Evolutionary conservation across 2,797 vertebrate genomes (phyloP), one percentile per base, ranked within the genome.

Genomic region (Onychomys torridus): DNA sequence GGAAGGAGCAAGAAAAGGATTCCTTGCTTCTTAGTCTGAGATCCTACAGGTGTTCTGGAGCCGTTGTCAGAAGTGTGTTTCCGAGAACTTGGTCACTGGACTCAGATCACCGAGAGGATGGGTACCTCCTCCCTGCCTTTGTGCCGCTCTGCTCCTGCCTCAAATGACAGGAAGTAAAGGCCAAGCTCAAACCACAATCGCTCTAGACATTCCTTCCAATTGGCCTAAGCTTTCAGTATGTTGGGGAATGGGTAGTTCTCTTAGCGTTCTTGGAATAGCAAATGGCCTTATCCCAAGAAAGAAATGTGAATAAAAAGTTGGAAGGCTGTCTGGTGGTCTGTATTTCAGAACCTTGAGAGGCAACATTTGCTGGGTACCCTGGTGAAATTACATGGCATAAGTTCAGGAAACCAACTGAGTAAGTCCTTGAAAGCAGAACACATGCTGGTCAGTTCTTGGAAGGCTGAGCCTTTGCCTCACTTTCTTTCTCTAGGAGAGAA

Each of bases 401-500:
- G 82, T 57, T 95, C 32, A 96, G 69, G 71, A 89, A 91, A 84
- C 11, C 65, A 81, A 83, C 21, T 69, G 63, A 77, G 3, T 81
- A 84, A 79, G 37, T 95, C 43, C 79, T 27, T 93, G 16, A 81
- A 75, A 96, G 59, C n/a, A 93, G 29, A 76, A 32, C 46, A 90
- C 21, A 7, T 46, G 49, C n/a, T 89, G 69, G 46, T 78, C 27
- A 63, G 0, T 77, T 96, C 40, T 88, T 76, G 93, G 82, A 82
- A 91, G 46, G 32, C 52, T 93, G 43, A 96, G 34, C 95, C 78
- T 96, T 88, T 87, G 71, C 89, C 61, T 97, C 27, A 73, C 95
- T 97, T 96, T 52, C 89, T 96, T 77, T 87, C 98, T 96, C 19
- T 49, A 99, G 99, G 99, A 93, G 99, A 99, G 98, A 99, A 99